Conservation (phyloP, 2,113 vertebrate genomes). For the Arenaria interpres region DNA sequence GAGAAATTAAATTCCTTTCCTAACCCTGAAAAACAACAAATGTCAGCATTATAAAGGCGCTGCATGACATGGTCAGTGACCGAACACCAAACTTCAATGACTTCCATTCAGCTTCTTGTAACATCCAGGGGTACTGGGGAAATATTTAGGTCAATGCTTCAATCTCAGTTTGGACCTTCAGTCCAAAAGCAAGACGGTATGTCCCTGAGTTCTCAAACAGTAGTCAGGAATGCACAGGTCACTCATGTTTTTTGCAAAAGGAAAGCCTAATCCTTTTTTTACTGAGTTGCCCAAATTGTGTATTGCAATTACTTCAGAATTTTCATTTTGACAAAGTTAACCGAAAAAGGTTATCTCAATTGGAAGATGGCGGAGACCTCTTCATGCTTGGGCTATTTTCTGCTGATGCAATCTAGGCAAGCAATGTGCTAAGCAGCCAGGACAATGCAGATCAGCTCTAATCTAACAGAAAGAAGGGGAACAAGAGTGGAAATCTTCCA, state of each 20-base stretch:
- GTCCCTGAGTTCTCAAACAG: not conserved
- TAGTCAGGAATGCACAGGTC: not conserved
- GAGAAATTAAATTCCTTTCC: not conserved
- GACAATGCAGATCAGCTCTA: not conserved
- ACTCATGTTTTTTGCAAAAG: not conserved
- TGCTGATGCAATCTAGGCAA: conserved; percentile 34
- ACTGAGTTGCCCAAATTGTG: not conserved
- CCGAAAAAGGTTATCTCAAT: not conserved
- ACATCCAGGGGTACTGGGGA: not conserved
- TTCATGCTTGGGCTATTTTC: not conserved
- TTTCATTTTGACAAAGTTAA: not conserved
- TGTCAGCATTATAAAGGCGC: not conserved
- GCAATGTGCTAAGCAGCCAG: not conserved
- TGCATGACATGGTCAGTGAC: not conserved
- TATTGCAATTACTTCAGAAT: not conserved
- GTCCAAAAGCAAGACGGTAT: not conserved
- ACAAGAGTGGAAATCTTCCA: not conserved
- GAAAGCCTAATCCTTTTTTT: not conserved
- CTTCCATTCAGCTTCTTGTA: not conserved
- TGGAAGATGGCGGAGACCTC: not conserved
- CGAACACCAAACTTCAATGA: not conserved
- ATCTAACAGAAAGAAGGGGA: not conserved
- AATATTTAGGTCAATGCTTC: not conserved
- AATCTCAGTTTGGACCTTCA: not conserved
- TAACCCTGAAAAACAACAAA: not conserved